Percentiles rank a stretch among this genome's conserved stretches.
phyloP scores from a whole-genome alignment of 2,113 vertebrate genomes.

The Sphyrna mokarran region DNA sequence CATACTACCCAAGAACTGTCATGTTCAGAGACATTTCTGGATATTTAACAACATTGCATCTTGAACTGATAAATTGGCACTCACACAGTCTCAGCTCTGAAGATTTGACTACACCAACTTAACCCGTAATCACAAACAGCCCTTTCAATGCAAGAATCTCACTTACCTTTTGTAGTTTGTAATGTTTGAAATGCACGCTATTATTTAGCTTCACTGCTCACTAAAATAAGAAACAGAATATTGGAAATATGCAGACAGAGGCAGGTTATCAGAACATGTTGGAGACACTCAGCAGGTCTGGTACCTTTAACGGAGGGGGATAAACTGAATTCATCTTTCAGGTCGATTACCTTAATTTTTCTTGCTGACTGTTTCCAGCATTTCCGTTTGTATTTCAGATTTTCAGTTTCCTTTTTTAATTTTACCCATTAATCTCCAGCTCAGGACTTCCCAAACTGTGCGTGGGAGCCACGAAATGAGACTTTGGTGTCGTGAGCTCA shows the following conservation, averaged over 20 bases:
- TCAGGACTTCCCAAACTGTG: no score
- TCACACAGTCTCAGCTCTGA: no score
- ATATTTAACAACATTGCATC: neutral
- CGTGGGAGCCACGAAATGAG: no score
- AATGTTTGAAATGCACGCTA: neutral
- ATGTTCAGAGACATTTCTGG: neutral
- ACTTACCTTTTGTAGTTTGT: neutral
- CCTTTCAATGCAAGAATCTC: neutral
- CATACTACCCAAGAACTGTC: no score
- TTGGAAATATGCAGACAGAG: neutral
- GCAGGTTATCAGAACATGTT: neutral
- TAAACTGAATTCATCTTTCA: neutral
- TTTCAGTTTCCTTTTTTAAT: neutral
- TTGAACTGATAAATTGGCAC: neutral
- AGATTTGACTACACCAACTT: neutral
- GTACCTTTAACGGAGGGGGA: neutral
- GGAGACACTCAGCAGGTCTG: neutral
- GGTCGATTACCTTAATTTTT: neutral
- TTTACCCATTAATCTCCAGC: neutral
- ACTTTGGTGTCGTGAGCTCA: no score
- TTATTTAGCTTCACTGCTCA: neutral
- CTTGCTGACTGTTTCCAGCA: neutral
- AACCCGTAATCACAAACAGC: neutral
- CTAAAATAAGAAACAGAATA: neutral
- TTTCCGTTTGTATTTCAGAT: neutral